A percentile compares a stretch with the other conserved stretches of the same genome.
Evolutionary conservation across 2,888 invertebrate species (phyloP).

Genomic region (Eupithecia insigniata): DNA sequence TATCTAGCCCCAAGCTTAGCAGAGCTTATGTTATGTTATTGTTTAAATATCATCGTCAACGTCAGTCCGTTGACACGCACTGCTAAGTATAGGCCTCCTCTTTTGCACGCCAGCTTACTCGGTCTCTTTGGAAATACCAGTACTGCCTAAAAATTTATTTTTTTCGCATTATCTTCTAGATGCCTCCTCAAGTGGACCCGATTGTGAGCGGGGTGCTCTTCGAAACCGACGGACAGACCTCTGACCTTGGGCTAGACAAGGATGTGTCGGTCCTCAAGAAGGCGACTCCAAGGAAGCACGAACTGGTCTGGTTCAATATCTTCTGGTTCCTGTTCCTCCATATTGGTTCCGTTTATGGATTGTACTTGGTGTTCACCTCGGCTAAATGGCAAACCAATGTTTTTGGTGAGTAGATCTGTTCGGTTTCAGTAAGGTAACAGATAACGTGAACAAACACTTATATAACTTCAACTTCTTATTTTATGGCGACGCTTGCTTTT

Average conservation of each 20-base stretch:
- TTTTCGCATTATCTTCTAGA: slow-evolving; percentile 52
- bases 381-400: slow-evolving; percentile 87
- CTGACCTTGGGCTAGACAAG: slow-evolving; percentile 84
- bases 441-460: too few relatives aligned
- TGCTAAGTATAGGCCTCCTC: too few relatives aligned
- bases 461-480: too few relatives aligned
- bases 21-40: too few relatives aligned
- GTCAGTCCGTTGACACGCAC: too few relatives aligned
- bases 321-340: slow-evolving; percentile 87
- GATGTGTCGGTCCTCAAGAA: slow-evolving; percentile 82
- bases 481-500: too few relatives aligned
- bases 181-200: slow-evolving; percentile 85
- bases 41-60: too few relatives aligned
- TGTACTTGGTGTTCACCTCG: slow-evolving; percentile 86
- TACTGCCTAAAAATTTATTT: too few relatives aligned
- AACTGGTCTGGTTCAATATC: slow-evolving; percentile 90
- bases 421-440: too few relatives aligned
- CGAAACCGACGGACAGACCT: slow-evolving; percentile 87
- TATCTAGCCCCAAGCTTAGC: too few relatives aligned
- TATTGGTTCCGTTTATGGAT: slow-evolving; percentile 86
- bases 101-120: too few relatives aligned
- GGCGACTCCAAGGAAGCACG: slow-evolving; percentile 77
- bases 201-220: slow-evolving; percentile 85
- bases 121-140: too few relatives aligned
- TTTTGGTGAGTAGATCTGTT: slow-evolving; percentile 85